Evolutionary conservation across 2,797 vertebrate species (phyloP), one percentile per base, ranked within the genome.

Genomic region (Tachyglossus aculeatus): DNA sequence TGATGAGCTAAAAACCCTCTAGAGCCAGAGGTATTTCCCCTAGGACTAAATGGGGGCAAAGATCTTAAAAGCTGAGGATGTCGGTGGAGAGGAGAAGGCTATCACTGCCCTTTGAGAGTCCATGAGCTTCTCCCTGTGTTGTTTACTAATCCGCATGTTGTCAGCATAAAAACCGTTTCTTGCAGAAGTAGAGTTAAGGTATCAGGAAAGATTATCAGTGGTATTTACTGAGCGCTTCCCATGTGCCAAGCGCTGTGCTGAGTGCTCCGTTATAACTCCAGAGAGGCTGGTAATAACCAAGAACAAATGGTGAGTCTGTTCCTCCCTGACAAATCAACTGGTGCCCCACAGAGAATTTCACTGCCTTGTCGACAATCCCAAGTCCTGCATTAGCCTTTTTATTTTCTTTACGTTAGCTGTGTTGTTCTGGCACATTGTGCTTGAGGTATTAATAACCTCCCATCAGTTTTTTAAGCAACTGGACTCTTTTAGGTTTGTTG

Each of bases 111-210:
- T n/a, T n/a, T n/a, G n/a, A n/a, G n/a, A n/a, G n/a, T n/a, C n/a
- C n/a, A n/a, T n/a, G n/a, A n/a, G n/a, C n/a, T n/a, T 74, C 79
- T 71, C 52, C 32, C 34, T 67, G 48, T 71, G 38, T 56, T 78
- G 50, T 68, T 79, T 79, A 29, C 63, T 75, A 83, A 73, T 70
- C 63, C 73, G 59, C 62, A 61, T 55, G 18, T 48, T 19, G 56
- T 80, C 73, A 76, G 76, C 85, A 62, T 80, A 68, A 61, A 80
- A 63, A 71, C 56, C 76, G 70, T 77, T 61, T 81, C 32, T 63
- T 48, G 15, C 32, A 61, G 64, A 80, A 70, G 61, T 72, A 78
- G 41, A 50, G 1, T 77, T 77, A 60, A 76, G n/a, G n/a, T n/a
- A n/a, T n/a, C n/a, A n/a, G n/a, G n/a, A n/a, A n/a, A n/a, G n/a